Base-by-base conservation (phyloP, 1,140 invertebrate species). In the Hirudo medicinalis region DNA sequence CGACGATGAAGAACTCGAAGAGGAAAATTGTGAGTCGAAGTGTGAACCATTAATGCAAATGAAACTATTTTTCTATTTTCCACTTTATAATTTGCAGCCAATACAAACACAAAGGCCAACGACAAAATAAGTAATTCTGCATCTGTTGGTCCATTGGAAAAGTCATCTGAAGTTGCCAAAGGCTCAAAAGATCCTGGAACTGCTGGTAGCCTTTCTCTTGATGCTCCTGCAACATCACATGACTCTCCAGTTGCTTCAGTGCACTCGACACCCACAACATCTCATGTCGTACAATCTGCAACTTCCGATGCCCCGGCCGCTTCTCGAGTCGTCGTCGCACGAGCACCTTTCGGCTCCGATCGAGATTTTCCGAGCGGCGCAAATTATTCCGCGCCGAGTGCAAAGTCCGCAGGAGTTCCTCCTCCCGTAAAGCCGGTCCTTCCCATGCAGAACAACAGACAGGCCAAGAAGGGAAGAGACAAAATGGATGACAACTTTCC, bases 361-460 rank as follows among this genome's bases (percentile, higher is more conserved):
- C 43, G 43, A 49, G 43, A 49, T 49, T 49, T 49, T 17, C 11
- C 43, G 13, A 49, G 15, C 43, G 13, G 43, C 43, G 15, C 43
- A 11, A 40, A 11, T 40, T 40, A 40, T 40, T 40, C 40, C 40
- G 40, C 40, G 40, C 4, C 40, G 11, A 17, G 9, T 9, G 4
- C 43, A 17, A 49, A 49, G 43, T 17, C 43, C 13, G 43, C 11
- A 2, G 43, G 43, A 49, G 43, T 49, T 43, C 69, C 49, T 25
- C 29, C 49, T 5, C 32, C 49, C 2, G 32, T 53, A 13, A 49
- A 20, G 22, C 49, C 29, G 19, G 69, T 70, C 11, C 29, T 68
- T 11, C 67, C 67, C 25, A 68, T 68, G 29, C 67, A 27, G 22
- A 43, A 32, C 67, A 68, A 43, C 67, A 68, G 36, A 13, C 25